phyloP scores from a whole-genome alignment of 1,140 invertebrate species.

The Trichoplusia ni region DNA sequence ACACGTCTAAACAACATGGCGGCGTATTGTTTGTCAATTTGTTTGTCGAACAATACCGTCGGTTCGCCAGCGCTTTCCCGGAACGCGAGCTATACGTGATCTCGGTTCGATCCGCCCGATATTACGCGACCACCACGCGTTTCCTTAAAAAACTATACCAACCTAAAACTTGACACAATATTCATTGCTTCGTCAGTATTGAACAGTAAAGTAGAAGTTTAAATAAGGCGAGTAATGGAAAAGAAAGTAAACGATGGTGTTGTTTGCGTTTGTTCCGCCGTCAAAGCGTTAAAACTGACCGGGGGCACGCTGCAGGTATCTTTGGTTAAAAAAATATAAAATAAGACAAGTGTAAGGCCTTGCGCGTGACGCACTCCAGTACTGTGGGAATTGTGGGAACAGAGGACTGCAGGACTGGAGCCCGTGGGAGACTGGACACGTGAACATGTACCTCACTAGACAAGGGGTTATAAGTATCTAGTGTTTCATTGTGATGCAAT shows the following conservation, averaged over 20 bases:
- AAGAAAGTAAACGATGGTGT: not conserved
- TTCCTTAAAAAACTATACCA: constrained; percentile 9
- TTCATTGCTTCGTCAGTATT: not conserved
- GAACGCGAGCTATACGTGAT: constrained; percentile 29
- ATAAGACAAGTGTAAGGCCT: constrained; percentile 34
- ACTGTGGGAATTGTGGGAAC: constrained; percentile 19
- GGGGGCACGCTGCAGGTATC: constrained; percentile 36
- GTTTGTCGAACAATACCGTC: constrained; percentile 28
- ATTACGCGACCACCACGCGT: constrained; percentile 20
- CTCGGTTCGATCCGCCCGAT: constrained; percentile 27
- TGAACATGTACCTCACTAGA: not conserved
- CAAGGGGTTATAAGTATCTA: not conserved
- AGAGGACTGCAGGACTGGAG: not conserved
- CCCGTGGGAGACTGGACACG: constrained; percentile 9
- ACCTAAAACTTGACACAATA: not conserved
- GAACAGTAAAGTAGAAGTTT: not conserved
- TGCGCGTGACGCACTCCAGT: constrained; percentile 18
- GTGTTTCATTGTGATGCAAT: too few species aligned
- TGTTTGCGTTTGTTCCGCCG: constrained; percentile 11
- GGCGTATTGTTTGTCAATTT: constrained; percentile 21
- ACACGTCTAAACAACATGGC: constrained; percentile 3
- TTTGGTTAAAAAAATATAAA: constrained; percentile 35
- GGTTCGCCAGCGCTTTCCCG: constrained; percentile 29
- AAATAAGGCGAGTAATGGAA: not conserved
- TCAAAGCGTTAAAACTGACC: constrained; percentile 25